Percentiles rank a stretch among this genome's conserved stretches.
phyloP scores from a whole-genome alignment of 2,888 invertebrate genomes.

The Arrhopalites spinosus region DNA sequence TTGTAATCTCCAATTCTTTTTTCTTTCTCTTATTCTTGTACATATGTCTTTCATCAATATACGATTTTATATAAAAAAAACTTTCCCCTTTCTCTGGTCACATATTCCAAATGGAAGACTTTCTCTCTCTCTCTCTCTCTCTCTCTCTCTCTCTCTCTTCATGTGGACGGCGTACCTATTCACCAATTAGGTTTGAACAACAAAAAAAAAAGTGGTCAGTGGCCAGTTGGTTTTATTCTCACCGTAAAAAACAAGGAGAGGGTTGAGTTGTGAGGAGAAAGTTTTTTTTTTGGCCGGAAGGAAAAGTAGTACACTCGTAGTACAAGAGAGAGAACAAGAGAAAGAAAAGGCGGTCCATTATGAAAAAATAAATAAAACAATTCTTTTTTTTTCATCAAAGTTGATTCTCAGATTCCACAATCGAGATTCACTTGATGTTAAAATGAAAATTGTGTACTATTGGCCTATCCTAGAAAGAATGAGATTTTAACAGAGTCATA shows the following conservation, averaged over 20 bases:
- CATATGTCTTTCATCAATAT: too few species aligned
- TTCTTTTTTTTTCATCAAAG: background rate
- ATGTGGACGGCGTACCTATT: too few species aligned
- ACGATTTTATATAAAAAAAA: too few species aligned
- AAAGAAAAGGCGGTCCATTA: background rate
- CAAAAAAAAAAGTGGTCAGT: background rate
- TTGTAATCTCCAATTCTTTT: too few species aligned
- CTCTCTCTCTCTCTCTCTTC: too few species aligned
- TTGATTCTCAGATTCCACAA: background rate
- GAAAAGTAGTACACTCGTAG: background rate
- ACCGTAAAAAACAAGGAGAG: slow-evolving; percentile 12
- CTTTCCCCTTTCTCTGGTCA: too few species aligned
- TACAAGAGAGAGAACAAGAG: background rate
- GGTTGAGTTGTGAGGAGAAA: background rate
- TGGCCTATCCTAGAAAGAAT: background rate
- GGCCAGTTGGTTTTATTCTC: slow-evolving; percentile 29
- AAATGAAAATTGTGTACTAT: background rate
- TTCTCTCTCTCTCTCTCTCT: too few species aligned
- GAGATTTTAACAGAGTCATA: background rate
- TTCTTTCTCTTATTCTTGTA: too few species aligned
- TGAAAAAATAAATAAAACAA: background rate
- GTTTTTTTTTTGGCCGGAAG: slow-evolving; percentile 13
- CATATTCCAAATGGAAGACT: too few species aligned
- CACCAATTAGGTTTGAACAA: background rate
- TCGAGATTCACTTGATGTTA: background rate